Evolutionary conservation across 92 coral and sea anemone species (phyloP).

Genomic region (Parazoanthus atlanticus): DNA sequence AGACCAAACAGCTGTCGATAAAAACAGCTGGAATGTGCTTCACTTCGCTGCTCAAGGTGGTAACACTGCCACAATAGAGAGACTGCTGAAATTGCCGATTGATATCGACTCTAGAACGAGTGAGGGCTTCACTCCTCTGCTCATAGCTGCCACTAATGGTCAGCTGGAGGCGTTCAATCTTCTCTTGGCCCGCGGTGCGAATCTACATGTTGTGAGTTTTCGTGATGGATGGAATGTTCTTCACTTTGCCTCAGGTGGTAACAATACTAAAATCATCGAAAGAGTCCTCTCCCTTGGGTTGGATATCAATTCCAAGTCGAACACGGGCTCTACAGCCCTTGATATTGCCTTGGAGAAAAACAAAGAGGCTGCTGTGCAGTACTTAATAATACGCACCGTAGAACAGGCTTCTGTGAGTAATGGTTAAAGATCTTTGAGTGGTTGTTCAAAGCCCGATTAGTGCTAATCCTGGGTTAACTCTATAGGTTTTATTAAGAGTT

Average conservation of each 20-base stretch:
- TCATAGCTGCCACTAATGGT: not conserved
- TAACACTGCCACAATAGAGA: not conserved
- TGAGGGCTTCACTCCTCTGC: not conserved
- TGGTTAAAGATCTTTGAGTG: no score
- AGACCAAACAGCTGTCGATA: not conserved
- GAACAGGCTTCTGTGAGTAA: not conserved
- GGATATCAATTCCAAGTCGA: not conserved
- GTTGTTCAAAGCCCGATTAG: no score
- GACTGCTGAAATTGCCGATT: not conserved
- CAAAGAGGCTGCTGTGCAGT: slow-evolving; percentile 5
- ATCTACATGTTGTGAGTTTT: not conserved
- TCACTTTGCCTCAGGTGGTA: slow-evolving; percentile 3
- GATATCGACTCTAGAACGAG: slow-evolving; percentile 1
- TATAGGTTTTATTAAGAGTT: no score
- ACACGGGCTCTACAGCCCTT: not conserved
- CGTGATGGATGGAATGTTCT: slow-evolving; percentile 10
- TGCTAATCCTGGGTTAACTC: no score
- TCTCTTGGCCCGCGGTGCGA: not conserved
- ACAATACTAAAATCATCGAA: slow-evolving; percentile 1
- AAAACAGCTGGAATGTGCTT: not conserved
- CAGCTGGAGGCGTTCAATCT: not conserved
- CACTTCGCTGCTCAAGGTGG: slow-evolving; percentile 39
- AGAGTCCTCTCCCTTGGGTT: slow-evolving; percentile 17
- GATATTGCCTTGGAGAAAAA: not conserved
- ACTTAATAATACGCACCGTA: not conserved